Evolutionary conservation across 2,797 vertebrate genomes (phyloP).

Genomic region (Cyclura pinguis): DNA sequence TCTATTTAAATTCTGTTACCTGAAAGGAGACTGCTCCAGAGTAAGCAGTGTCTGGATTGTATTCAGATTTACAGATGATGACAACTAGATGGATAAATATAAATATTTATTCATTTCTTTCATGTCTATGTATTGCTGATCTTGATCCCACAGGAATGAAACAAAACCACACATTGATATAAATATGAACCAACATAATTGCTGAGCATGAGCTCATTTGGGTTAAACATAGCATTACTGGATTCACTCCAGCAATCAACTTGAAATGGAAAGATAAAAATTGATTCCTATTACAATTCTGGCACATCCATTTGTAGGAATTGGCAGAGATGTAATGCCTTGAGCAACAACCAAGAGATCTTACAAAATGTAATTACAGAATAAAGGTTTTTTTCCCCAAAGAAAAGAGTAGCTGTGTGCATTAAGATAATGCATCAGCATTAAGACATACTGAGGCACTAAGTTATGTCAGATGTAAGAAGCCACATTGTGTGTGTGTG

Average conservation of each 20-base stretch:
- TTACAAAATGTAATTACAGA: conserved; percentile 40
- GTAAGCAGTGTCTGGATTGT: conserved; percentile 1
- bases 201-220: neutral
- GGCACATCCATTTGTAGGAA: conserved; percentile 17
- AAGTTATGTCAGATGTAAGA: neutral
- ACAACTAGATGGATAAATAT: neutral
- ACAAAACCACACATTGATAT: neutral
- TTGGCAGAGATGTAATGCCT: conserved; percentile 16
- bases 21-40: neutral
- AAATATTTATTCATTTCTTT: conserved; percentile 15
- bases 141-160: neutral
- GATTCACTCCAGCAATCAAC: conserved; percentile 53
- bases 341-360: conserved; percentile 44
- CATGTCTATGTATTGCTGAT: conserved; percentile 6
- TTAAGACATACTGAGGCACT: neutral
- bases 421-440: conserved; percentile 40
- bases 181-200: neutral
- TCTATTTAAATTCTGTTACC: neutral
- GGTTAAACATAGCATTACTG: neutral
- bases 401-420: conserved; percentile 10
- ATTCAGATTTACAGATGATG: conserved; percentile 22
- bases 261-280: conserved; percentile 51
- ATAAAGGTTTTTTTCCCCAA: conserved; percentile 24
- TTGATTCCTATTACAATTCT: conserved; percentile 47
- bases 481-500: too few relatives aligned